A percentile compares a stretch with the other conserved stretches of the same genome.
Conservation (phyloP, 2,797 vertebrate species). For the Myotis myotis region DNA sequence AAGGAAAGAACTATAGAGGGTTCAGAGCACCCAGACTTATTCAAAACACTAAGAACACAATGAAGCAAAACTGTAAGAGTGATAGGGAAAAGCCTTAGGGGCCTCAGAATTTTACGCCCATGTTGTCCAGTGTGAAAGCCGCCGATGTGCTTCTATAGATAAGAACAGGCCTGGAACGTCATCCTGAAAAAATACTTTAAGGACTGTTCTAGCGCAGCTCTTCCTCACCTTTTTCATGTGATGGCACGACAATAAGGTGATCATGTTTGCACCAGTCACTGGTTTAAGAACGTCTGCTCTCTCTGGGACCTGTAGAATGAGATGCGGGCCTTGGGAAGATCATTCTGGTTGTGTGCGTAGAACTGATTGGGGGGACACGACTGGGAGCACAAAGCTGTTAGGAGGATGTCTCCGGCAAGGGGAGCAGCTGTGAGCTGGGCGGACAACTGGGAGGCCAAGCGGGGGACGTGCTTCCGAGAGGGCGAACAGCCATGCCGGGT, state of each 20-base stretch:
- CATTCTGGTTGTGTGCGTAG: neutral
- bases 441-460: neutral
- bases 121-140: neutral
- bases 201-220: neutral
- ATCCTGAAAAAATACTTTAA: neutral
- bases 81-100: neutral
- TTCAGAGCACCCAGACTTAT: neutral
- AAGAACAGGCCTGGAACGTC: neutral
- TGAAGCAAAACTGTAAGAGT: neutral
- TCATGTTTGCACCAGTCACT: neutral
- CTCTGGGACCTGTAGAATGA: neutral
- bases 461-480: neutral
- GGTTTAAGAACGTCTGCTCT: neutral
- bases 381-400: neutral
- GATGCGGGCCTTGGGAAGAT: neutral
- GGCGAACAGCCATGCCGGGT: accelerated
- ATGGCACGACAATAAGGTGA: neutral
- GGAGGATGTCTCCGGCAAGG: neutral
- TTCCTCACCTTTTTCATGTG: neutral
- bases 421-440: neutral
- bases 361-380: neutral
- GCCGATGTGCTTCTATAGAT: neutral
- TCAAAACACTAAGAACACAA: neutral
- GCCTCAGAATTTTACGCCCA: neutral
- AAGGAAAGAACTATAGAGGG: neutral